These are phyloP conservation scores for Melanostigma gelatinosum DNA, from an alignment of 2,113 vertebrate species.

Conservation along the genomic window DNA sequence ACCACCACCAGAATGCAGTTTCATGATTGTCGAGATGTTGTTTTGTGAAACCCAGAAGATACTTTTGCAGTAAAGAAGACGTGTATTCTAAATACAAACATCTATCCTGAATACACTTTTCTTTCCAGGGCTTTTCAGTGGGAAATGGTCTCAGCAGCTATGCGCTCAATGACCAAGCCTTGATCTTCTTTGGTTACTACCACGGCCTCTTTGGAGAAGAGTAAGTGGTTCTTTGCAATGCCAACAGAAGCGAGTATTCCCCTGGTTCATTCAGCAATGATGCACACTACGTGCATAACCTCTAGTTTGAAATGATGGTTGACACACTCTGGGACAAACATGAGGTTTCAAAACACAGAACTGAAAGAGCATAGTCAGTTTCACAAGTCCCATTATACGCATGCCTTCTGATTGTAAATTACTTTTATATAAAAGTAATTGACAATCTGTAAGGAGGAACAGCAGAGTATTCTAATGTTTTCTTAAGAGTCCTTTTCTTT, in stretches of 20 bases:
- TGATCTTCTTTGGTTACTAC: constrained; percentile 85
- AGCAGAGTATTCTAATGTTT: neutral
- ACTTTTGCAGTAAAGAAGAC: neutral
- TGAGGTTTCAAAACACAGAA: neutral
- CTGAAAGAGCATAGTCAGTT: neutral
- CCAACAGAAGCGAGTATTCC: neutral
- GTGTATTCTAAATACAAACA: neutral
- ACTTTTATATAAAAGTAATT: neutral
- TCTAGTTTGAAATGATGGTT: neutral
- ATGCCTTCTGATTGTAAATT: neutral
- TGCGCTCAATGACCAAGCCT: constrained; percentile 78
- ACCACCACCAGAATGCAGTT: constrained; percentile 4
- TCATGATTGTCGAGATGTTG: neutral
- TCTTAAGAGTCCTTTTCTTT: neutral
- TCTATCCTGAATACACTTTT: neutral
- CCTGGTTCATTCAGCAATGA: neutral
- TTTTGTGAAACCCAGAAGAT: neutral
- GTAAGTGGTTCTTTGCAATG: constrained; percentile 64
- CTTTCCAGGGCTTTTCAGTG: constrained; percentile 82
- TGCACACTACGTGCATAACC: neutral
- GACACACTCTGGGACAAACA: neutral
- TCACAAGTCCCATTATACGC: neutral
- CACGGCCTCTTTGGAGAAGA: constrained; percentile 85
- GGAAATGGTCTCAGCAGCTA: constrained; percentile 83
- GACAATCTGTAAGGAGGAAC: neutral